Evolutionary conservation across 1,140 invertebrate species (phyloP).

Genomic region (Zeugodacus cucurbitae): DNA sequence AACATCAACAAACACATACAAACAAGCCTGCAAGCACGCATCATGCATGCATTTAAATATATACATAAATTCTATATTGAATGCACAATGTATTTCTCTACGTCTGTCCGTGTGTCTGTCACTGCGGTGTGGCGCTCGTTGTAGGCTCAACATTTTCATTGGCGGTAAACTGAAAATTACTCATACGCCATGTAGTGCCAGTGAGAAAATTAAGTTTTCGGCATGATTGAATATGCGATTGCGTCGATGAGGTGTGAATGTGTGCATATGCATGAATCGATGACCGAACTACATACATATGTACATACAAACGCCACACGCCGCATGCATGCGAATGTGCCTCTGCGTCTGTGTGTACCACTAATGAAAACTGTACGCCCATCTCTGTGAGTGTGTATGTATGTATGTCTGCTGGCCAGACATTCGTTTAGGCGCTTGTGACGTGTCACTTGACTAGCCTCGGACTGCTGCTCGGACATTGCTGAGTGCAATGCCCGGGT

Average conservation of each 20-base stretch:
- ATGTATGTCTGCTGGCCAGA: background rate
- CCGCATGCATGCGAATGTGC: background rate
- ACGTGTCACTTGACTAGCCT: conserved; percentile 14
- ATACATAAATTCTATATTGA: too few species aligned
- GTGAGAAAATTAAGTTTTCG: conserved; percentile 36
- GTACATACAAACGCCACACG: background rate
- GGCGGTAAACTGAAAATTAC: conserved; percentile 33
- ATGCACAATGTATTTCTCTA: background rate
- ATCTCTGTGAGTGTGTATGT: background rate
- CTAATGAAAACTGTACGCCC: background rate
- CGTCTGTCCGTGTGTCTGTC: background rate
- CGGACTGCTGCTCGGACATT: background rate
- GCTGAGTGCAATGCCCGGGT: background rate
- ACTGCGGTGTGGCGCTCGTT: too few species aligned
- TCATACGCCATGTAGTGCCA: conserved; percentile 37
- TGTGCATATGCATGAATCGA: background rate
- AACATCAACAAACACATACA: background rate
- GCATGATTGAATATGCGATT: conserved; percentile 35
- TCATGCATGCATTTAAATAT: background rate
- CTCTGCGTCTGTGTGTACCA: background rate
- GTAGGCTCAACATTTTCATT: background rate
- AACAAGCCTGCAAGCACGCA: background rate
- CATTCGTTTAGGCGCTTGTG: background rate
- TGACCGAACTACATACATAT: background rate
- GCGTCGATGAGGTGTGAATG: conserved; percentile 7